Conservation (phyloP, 2,888 invertebrate genomes). For the Cenopis cana region DNA sequence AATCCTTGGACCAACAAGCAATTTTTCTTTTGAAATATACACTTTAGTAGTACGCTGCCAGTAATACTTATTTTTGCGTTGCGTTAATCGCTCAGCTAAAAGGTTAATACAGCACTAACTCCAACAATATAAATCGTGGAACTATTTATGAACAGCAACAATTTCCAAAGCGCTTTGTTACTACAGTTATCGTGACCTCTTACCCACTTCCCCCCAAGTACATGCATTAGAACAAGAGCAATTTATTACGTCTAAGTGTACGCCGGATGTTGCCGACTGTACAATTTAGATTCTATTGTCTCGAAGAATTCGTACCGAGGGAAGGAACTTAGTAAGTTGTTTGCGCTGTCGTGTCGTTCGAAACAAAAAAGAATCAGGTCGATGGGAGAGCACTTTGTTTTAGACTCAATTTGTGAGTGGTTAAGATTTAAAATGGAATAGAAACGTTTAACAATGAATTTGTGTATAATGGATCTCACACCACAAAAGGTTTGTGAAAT, state of each 20-base stretch:
- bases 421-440: constrained; percentile 1
- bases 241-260: constrained; percentile 70
- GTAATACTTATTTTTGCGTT: too few species aligned
- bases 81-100: neutral
- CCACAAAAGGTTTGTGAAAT: neutral
- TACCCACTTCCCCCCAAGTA: constrained; percentile 36
- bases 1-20: neutral
- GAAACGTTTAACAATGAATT: neutral
- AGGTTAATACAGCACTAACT: neutral
- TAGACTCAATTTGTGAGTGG: neutral
- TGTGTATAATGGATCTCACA: neutral
- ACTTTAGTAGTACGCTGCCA: too few species aligned
- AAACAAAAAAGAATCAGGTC: constrained; percentile 27
- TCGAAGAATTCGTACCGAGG: constrained; percentile 34
- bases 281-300: constrained; percentile 47
- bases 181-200: constrained; percentile 39
- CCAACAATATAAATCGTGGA: neutral
- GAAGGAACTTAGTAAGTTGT: constrained; percentile 42
- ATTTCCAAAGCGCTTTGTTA: constrained; percentile 37
- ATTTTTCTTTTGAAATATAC: too few species aligned
- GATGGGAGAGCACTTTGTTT: constrained; percentile 1
- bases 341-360: constrained; percentile 24
- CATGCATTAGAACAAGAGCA: constrained; percentile 63
- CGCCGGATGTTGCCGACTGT: constrained; percentile 58
- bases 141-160: constrained; percentile 39